Conservation (phyloP, 1,140 invertebrate species). For the Gryllus bimaculatus region DNA sequence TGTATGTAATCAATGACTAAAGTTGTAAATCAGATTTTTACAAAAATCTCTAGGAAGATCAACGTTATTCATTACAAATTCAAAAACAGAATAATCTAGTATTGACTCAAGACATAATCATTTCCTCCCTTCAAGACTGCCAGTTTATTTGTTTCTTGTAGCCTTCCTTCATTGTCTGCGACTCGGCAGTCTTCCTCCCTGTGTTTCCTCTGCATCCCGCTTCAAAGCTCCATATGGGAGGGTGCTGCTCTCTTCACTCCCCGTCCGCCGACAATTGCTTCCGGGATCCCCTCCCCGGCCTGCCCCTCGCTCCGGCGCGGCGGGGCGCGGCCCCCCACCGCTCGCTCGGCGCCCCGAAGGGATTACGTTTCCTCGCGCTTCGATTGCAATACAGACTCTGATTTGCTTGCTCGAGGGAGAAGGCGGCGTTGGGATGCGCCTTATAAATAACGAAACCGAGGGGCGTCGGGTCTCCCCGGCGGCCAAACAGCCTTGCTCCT, state of each 20-base stretch:
- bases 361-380: neutral
- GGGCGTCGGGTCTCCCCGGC: no score
- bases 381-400: neutral
- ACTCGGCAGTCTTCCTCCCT: neutral
- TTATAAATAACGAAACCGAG: no score
- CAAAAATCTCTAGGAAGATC: no score
- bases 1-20: no score
- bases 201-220: neutral
- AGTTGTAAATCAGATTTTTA: no score
- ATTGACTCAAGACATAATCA: no score
- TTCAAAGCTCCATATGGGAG: neutral
- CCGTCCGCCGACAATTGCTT: neutral
- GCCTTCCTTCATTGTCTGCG: neutral
- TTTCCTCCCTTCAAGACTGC: neutral
- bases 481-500: no score
- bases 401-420: neutral
- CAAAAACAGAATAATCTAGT: no score
- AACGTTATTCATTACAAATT: no score
- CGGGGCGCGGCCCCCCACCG: no score
- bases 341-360: neutral
- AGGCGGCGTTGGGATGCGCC: no score
- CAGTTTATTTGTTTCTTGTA: neutral
- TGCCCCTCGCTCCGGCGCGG: no score
- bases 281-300: neutral
- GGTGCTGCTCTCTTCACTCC: neutral